A percentile compares a stretch with the other conserved stretches of the same genome.
phyloP scores from a whole-genome alignment of 2,113 vertebrate genomes.

The Boleophthalmus pectinirostris region DNA sequence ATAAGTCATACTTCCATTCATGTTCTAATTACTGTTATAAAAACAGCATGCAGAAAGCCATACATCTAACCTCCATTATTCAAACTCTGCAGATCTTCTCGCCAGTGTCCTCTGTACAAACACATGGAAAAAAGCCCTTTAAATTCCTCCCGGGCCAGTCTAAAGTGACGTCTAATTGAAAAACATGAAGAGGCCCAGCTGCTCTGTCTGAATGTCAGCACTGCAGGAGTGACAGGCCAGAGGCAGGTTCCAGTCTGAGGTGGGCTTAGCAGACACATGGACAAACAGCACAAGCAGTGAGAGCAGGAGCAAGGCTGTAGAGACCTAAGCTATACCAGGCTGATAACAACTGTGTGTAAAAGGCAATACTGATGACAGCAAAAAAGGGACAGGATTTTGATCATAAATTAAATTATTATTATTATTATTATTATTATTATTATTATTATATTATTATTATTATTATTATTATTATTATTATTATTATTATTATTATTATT shows the following conservation, averaged over 20 bases:
- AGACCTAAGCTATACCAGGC: background rate
- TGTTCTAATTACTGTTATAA: background rate
- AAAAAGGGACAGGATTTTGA: too few relatives aligned
- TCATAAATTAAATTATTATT: too few relatives aligned
- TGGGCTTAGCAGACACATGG: constrained; percentile 64
- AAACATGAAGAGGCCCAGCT: constrained; percentile 68
- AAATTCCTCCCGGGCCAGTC: constrained; percentile 62
- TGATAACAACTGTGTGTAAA: too few relatives aligned
- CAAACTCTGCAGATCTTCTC: constrained; percentile 14
- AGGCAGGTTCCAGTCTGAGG: constrained; percentile 31
- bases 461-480: too few relatives aligned
- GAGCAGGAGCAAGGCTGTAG: constrained; percentile 41
- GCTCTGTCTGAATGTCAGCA: constrained; percentile 73
- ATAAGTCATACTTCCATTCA: background rate
- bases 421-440: too few relatives aligned
- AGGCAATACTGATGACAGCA: too few relatives aligned
- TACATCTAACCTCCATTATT: background rate
- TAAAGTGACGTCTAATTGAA: constrained; percentile 74
- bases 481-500: too few relatives aligned
- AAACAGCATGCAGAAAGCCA: background rate
- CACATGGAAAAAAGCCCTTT: constrained; percentile 63
- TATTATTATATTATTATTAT: too few relatives aligned
- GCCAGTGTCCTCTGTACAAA: constrained; percentile 39
- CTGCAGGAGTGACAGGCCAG: constrained; percentile 61
- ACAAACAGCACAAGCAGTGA: constrained; percentile 52